Conservation (phyloP, 2,888 invertebrate genomes). For the Drosophila meridiana region DNA sequence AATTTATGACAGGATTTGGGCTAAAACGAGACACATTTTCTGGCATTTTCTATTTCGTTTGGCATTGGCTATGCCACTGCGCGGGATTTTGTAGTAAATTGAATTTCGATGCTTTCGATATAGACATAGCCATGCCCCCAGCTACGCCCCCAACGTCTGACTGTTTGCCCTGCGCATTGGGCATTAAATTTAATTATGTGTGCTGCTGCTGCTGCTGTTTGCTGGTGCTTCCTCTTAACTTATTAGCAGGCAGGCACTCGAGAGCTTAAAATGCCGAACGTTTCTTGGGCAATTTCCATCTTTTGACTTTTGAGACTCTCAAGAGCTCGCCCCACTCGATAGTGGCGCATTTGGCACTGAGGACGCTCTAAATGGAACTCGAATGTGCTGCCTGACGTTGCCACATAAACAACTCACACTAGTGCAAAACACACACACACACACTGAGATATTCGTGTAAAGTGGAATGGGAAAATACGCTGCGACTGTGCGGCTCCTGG, state of each 20-base stretch:
- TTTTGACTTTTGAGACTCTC: conserved; percentile 36
- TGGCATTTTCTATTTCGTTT: conserved; percentile 69
- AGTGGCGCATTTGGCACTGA: conserved; percentile 56
- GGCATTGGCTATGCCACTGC: conserved; percentile 57
- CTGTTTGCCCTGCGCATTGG: conserved; percentile 36
- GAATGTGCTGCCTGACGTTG: conserved; percentile 74
- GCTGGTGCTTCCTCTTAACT: conserved; percentile 12
- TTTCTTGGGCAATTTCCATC: conserved; percentile 31
- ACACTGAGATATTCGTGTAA: not conserved
- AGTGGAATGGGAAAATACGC: conserved; percentile 6
- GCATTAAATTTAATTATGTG: conserved; percentile 76
- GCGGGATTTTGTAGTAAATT: conserved; percentile 78
- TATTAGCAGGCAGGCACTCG: conserved; percentile 60
- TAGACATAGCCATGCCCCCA: conserved; percentile 41
- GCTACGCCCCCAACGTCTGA: not conserved
- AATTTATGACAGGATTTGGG: conserved; percentile 80
- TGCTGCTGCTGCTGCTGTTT: conserved; percentile 38
- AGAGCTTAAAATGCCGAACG: conserved; percentile 38
- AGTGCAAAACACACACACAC: conserved; percentile 10
- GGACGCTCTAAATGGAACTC: conserved; percentile 72
- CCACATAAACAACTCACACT: conserved; percentile 69
- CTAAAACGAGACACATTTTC: conserved; percentile 71
- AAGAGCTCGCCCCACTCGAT: conserved; percentile 32
- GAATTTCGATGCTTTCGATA: conserved; percentile 75
- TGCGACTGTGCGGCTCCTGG: conserved; percentile 31